Evolutionary conservation across 1,140 invertebrate species (phyloP), one percentile per base, ranked within the genome.

Genomic region (Zaprionus vittiger): DNA sequence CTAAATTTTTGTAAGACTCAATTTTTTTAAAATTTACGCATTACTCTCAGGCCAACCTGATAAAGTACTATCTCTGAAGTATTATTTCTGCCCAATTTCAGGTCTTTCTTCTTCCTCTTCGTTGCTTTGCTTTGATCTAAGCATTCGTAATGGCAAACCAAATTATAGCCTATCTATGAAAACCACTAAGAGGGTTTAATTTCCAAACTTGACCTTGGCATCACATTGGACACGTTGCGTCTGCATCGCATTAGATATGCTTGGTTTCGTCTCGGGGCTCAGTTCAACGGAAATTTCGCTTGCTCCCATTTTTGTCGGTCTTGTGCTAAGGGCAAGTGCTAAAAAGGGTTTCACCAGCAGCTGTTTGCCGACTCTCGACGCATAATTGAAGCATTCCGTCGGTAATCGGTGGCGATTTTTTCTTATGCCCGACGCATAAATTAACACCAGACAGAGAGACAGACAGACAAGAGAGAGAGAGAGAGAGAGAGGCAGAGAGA

Each of bases 361-460:
- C 81, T 90, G 85, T 85, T 90, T 76, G 84, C 82, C 73, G 81
- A 41, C 85, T 24, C 47, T 20, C 47, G n/a, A 47, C 9, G 20
- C 79, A 90, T 89, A 89, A 89, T 89, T 89, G 85, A 89, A 81
- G 85, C 77, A 89, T 90, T 85, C 81, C 85, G 57, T 72, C 26
- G 76, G 85, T 89, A 89, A 89, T 89, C 90, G 85, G 79, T 74
- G 79, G 81, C 71, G 81, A 89, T 89, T 89, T 90, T 89, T 89
- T 90, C 84, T 89, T 87, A 70, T 75, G 80, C 78, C 44, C 56
- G 89, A 89, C 86, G 85, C 85, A 89, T 89, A 90, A 90, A 90
- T 90, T 90, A 90, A 90, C 85, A 90, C 86, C 85, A 89, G 78
- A 66, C 65, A 34, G 55, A 60, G 37, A 54, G 37, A 49, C 24